Evolutionary conservation across 2,888 invertebrate species (phyloP), one percentile per base, ranked within the genome.

Genomic region (Nowickia ferox): DNA sequence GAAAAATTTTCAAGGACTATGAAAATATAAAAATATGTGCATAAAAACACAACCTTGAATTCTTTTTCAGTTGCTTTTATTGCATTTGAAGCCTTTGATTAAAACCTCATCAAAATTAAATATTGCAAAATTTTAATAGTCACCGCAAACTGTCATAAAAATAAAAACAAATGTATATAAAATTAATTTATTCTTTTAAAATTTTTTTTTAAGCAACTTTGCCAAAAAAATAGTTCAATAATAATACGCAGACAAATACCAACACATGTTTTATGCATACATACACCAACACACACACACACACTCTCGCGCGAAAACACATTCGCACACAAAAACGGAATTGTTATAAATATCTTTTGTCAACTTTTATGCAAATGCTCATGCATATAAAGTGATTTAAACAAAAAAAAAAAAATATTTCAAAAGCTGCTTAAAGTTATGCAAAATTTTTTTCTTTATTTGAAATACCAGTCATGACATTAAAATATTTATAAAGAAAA

Each of bases 381-480:
- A 61, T 69, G 68, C 65, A 79, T 55, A 38, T 61, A 48, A 10
- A 68, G 55, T 59, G 59, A 40, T 19, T 30, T 30, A 30, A 30
- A 30, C 30, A 30, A 30, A 30, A 30, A 30, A 22, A n/a, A 2
- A 30, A 30, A 30, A 46, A 69, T 61, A n/a, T 38, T 61, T 53
- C 46, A 51, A 78, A 84, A 74, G 72, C 78, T 61, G 77, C 78
- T 72, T 78, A 65, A 77, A 83, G 71, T 77, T 83, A 83, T 83
- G 83, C 83, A 83, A 83, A 53, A 63, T 40, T 69, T 81, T 81
- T 63, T 57, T 53, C 10, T 30, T 4, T n/a, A 48, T 13, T 22
- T 48, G 38, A 71, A 30, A 30, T 30, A 59, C 44, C 71, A 71
- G 77, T 66, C 77, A 46, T 76, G 82, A 77, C 65, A 72, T 65